These are phyloP conservation scores for Diceros bicornis DNA, from an alignment of 2,797 vertebrate species.

Conservation along the genomic window DNA sequence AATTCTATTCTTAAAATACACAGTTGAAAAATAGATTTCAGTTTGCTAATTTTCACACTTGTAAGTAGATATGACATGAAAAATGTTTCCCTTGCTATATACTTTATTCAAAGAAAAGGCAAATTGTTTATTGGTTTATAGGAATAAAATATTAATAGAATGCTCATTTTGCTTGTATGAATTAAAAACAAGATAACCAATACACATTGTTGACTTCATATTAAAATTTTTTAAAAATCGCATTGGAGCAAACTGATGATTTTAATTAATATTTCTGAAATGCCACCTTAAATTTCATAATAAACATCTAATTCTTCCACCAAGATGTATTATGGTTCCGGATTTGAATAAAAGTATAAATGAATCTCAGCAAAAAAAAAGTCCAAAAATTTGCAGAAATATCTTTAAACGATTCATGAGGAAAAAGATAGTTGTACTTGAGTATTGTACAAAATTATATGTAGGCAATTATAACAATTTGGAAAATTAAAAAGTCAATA, in stretches of 20 bases:
- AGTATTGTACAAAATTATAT: background rate
- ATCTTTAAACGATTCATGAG: background rate
- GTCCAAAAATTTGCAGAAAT: background rate
- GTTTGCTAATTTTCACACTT: slow-evolving; percentile 26
- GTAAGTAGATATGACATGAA: background rate
- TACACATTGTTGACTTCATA: slow-evolving; percentile 72
- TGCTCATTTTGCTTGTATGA: slow-evolving; percentile 69
- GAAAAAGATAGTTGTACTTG: background rate
- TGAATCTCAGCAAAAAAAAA: background rate
- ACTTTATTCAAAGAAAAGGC: slow-evolving; percentile 48
- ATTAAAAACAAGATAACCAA: slow-evolving; percentile 77
- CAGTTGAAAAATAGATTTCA: background rate
- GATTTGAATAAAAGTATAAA: background rate
- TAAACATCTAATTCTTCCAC: background rate
- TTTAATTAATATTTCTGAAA: background rate
- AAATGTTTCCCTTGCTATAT: background rate
- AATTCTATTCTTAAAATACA: slow-evolving; percentile 18
- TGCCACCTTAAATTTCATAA: background rate
- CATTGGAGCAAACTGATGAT: slow-evolving; percentile 46
- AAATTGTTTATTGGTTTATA: background rate
- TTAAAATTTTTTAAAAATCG: slow-evolving; percentile 66
- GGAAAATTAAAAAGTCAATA: background rate
- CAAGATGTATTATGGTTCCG: background rate
- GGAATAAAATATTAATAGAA: slow-evolving; percentile 50
- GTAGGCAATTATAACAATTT: background rate